Evolutionary conservation across 2,888 invertebrate genomes (phyloP), one percentile per base, ranked within the genome.

Genomic region (Crepidodera aurea): DNA sequence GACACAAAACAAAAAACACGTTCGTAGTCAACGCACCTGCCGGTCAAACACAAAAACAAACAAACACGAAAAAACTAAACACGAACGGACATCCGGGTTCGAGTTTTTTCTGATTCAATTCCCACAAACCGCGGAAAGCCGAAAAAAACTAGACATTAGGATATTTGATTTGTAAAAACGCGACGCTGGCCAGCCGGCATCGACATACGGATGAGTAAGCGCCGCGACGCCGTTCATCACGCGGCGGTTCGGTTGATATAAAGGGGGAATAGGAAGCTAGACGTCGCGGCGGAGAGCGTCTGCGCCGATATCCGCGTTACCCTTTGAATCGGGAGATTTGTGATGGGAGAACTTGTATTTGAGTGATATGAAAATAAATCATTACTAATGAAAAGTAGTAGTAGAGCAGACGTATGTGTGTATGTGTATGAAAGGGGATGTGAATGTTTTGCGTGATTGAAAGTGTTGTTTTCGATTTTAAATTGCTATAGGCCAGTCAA

Each of bases 191-290:
- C 48, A 51, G 59, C 42, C 59, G 59, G 44, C 53, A 34, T 37
- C 44, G 51, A 15, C 51, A 54, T 48, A 50, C 57, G 44, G 51
- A 57, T 60, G 64, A 60, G 60, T 60, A 60, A 64, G 46, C 64
- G 60, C 56, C 56, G 48, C 55, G 60, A 55, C 60, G 64, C 59
- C 56, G 37, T 15, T 40, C 64, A 55, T 12, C 55, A 56, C 60
- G 60, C 44, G 51, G 44, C 64, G 56, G 34, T 54, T 50, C 48
- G 44, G 51, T 51, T 60, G 44, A 51, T 44, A 37, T 40, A 34
- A 62, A 62, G 50, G 53, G 62, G 62, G 55, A 60, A 50, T 39
- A 57, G 48, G 34, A 39, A 39, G 39, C 44, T 16, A 27, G 53
- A 48, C 57, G 57, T 57, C 48, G 37, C 39, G 48, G 25, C 27